Base-by-base conservation (phyloP, 2,797 vertebrate species). In the Ctenosaura bakeri region DNA sequence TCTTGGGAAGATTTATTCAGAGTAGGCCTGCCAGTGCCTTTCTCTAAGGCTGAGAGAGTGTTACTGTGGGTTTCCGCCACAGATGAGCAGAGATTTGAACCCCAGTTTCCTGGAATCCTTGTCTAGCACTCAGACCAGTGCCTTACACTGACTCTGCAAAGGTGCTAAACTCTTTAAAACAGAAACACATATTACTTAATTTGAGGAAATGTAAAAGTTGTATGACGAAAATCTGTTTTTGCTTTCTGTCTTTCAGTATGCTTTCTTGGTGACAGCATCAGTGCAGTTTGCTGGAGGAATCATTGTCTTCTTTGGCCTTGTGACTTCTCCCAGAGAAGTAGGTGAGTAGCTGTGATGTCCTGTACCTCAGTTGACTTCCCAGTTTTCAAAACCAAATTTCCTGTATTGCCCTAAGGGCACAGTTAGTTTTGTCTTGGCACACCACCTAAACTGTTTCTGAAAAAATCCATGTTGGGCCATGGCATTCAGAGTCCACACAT, bases 201-300 rank as follows among this genome's bases (percentile, higher is more conserved):
- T n/a, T 54, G 52, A 78, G 22, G 26, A 50, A 73, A 38, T 42
- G 1, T 3, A 74, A 74, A n/a, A 84, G 2, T 14, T 90, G 46
- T 20, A 13, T 24, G 8, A 73, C 26, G 2, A 56, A 26, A 35
- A 80, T 18, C n/a, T 26, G 18, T 1, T 59, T 76, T 80, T 86
- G 74, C 83, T 76, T n/a, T 3, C 89, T 92, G 82, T 46, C 88
- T 66, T 93, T 81, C 95, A 99, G 99, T 99, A 99, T 14, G 98
- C 99, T 94, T 99, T 99, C 96, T 96, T 99, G 96, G 98, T 99
- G 96, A 99, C 99, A 0, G 98, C 99, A 0, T 98, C 98, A 8
- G 98, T 99, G 89, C 99, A 99, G 98, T 99, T 99, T 97, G 98
- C 98, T 62, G 99, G 99, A 26, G 99, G 99, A 59, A 94, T 99